Evolutionary conservation across 1,140 invertebrate species (phyloP).

Genomic region (Littorina saxatilis): DNA sequence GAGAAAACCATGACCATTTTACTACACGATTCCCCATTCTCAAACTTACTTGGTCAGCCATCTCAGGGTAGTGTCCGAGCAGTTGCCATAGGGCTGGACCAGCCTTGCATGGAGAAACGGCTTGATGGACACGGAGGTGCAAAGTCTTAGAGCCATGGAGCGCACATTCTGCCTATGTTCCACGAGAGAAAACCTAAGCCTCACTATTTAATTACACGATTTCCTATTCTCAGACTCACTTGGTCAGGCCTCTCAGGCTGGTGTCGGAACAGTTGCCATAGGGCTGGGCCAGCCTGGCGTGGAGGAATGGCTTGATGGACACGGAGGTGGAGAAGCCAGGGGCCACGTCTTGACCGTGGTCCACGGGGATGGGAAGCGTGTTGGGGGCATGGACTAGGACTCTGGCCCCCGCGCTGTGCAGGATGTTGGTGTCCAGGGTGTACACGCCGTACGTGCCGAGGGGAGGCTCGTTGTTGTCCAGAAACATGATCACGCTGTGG

Average conservation of each 20-base stretch:
- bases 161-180: too few relatives aligned
- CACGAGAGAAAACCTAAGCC: too few relatives aligned
- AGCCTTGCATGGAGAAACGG: slow-evolving; percentile 61
- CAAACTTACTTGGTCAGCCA: slow-evolving; percentile 48
- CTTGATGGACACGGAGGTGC: slow-evolving; percentile 69
- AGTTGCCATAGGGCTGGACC: slow-evolving; percentile 68
- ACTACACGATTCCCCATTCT: too few relatives aligned
- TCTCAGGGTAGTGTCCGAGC: slow-evolving; percentile 58
- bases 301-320: slow-evolving; percentile 64
- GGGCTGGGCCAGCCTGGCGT: slow-evolving; percentile 60
- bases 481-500: slow-evolving; percentile 45
- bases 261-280: slow-evolving; percentile 69
- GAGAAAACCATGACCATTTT: too few relatives aligned
- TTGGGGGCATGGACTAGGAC: slow-evolving; percentile 74
- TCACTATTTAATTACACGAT: too few relatives aligned
- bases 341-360: slow-evolving; percentile 71
- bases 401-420: slow-evolving; percentile 72
- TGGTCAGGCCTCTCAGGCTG: slow-evolving; percentile 45
- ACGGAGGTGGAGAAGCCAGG: slow-evolving; percentile 71
- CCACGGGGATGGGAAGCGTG: slow-evolving; percentile 74
- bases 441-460: slow-evolving; percentile 66
- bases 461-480: slow-evolving; percentile 70
- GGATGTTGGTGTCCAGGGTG: slow-evolving; percentile 65
- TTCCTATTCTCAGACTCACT: too few relatives aligned
- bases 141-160: too few relatives aligned